phyloP scores from a whole-genome alignment of 2,113 vertebrate species.

The Paradisaea rubra region DNA sequence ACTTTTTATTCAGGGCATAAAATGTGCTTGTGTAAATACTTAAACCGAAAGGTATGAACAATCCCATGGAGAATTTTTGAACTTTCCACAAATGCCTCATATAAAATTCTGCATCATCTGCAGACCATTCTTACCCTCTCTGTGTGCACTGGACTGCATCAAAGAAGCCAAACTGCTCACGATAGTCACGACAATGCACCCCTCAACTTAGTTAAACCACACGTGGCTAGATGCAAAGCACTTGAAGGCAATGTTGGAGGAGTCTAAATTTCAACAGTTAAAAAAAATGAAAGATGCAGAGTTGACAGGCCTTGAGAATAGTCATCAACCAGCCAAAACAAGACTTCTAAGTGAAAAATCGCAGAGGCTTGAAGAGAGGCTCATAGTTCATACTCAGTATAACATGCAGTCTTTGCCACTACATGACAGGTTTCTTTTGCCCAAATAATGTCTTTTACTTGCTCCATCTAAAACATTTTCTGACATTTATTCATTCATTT shows the following conservation, averaged over 20 bases:
- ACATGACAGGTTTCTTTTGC: background rate
- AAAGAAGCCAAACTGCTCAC: background rate
- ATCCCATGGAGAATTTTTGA: background rate
- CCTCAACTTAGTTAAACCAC: background rate
- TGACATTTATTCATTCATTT: constrained; percentile 40
- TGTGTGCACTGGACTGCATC: background rate
- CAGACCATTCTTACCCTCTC: background rate
- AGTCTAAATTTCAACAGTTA: background rate
- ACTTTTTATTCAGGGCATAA: background rate
- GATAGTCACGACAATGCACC: background rate
- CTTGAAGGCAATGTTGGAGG: background rate
- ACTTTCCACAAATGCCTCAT: background rate
- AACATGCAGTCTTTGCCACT: background rate
- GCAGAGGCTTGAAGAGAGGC: background rate
- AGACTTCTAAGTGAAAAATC: background rate
- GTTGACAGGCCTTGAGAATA: background rate
- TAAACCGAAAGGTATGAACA: background rate
- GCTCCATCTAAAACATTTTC: constrained; percentile 28
- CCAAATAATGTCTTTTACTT: constrained; percentile 28
- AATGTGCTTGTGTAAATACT: background rate
- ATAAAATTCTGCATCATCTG: background rate
- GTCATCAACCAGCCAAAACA: background rate
- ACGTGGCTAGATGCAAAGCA: background rate
- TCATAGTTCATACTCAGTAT: background rate
- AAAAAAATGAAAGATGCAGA: background rate